Percentiles rank a stretch among this genome's conserved stretches.
These are phyloP conservation scores for Lydus trimaculatus DNA, from an alignment of 2,888 invertebrate species.

Conservation along the genomic window DNA sequence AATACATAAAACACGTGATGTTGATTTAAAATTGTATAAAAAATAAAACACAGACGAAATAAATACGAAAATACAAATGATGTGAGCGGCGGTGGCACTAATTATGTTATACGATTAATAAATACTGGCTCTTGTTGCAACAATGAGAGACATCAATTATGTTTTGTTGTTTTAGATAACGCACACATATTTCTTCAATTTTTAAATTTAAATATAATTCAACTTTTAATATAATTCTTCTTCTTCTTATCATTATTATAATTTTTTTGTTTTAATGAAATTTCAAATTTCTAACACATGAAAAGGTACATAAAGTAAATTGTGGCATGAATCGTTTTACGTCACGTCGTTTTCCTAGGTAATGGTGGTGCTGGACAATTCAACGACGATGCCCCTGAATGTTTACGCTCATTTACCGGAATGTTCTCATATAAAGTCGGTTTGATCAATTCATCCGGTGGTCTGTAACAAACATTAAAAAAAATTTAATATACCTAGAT, in stretches of 20 bases:
- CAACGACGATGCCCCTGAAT: slow-evolving; percentile 43
- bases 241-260: too few species aligned
- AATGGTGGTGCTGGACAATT: slow-evolving; percentile 52
- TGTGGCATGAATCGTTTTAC: slow-evolving; percentile 42
- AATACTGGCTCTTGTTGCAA: slow-evolving; percentile 16
- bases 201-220: too few species aligned
- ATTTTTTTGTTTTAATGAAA: neutral
- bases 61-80: neutral
- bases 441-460: slow-evolving; percentile 63
- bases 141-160: slow-evolving; percentile 28
- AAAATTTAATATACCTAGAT: too few species aligned
- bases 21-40: neutral
- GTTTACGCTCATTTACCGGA: slow-evolving; percentile 59
- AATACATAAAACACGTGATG: neutral
- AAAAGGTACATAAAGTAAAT: slow-evolving; percentile 50
- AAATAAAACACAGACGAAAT: neutral
- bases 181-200: slow-evolving; percentile 6
- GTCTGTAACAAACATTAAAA: slow-evolving; percentile 53
- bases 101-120: neutral
- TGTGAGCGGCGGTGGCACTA: neutral
- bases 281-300: slow-evolving; percentile 38
- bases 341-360: slow-evolving; percentile 59
- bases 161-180: slow-evolving; percentile 28
- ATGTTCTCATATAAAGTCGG: slow-evolving; percentile 64
- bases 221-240: too few species aligned